Evolutionary conservation across 1,140 invertebrate species (phyloP).

Genomic region (Drosophila orena): DNA sequence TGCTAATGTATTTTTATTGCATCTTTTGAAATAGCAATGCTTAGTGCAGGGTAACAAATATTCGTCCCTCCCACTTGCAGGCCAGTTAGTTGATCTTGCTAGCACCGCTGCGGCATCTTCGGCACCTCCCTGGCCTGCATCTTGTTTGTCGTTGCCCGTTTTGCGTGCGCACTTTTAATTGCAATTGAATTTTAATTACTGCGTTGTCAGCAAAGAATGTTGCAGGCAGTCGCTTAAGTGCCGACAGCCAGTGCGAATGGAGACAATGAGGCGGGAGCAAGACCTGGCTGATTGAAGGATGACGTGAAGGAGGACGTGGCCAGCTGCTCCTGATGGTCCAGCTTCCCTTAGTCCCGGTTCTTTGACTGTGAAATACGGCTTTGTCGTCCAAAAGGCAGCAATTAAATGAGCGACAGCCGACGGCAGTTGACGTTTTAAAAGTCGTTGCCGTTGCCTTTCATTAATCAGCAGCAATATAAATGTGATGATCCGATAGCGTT

Average conservation of each 20-base stretch:
- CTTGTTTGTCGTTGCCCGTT: slow-evolving; percentile 72
- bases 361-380: slow-evolving; percentile 69
- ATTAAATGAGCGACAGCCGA: slow-evolving; percentile 71
- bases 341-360: slow-evolving; percentile 21
- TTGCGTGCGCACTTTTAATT: slow-evolving; percentile 84
- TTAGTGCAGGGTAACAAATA: background rate
- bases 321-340: slow-evolving; percentile 28
- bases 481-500: slow-evolving; percentile 76
- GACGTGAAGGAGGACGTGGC: background rate
- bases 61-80: background rate
- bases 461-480: slow-evolving; percentile 78
- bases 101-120: background rate
- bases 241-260: slow-evolving; percentile 44
- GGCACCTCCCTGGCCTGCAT: slow-evolving; percentile 21
- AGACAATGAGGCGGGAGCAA: slow-evolving; percentile 42
- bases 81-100: slow-evolving; percentile 10
- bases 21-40: too few species aligned
- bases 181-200: slow-evolving; percentile 84
- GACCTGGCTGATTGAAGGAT: too few species aligned
- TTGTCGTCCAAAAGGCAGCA: slow-evolving; percentile 60
- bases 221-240: slow-evolving; percentile 74
- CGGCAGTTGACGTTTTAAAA: slow-evolving; percentile 58
- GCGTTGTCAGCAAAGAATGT: slow-evolving; percentile 83
- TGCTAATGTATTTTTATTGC: too few species aligned
- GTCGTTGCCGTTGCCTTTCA: slow-evolving; percentile 45